Base-by-base conservation (phyloP, 2,797 vertebrate genomes). In the Xiphorhynchus erythropygius region DNA sequence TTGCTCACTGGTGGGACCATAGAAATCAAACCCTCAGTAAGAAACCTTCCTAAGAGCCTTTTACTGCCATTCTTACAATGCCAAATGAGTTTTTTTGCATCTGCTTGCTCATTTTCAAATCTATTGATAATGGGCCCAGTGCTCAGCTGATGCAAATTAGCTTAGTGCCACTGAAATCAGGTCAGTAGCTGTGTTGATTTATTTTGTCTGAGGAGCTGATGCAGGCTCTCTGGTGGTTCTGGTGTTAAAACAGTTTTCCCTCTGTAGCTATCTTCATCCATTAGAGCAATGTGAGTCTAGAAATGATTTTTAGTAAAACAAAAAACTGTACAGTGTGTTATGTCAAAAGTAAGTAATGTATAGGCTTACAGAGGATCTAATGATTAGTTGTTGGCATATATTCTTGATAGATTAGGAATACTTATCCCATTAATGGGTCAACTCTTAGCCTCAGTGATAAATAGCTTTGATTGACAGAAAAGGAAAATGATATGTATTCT, bases 341-440 rank as follows among this genome's bases (percentile, higher is more conserved):
- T 81, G 81, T 97, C 73, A 89, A 90, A 90, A 75, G 89, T 94
- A 96, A 95, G 91, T 81, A 95, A 95, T 87, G 41, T 91, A 62
- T 76, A 87, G 64, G 69, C 56, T 91, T 87, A 73, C 9, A 55
- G 91, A 94, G 81, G 47, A 81, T 90, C 30, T 95, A 55, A 90
- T 62, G 87, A 63, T 94, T 95, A 89, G 65, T 59, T 92, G 65
- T 87, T 97, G 95, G 75, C 81, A 50, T 80, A 79, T 92, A 87
- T 89, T 91, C 44, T 39, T 94, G 90, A 91, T 91, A 84, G 84
- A 91, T 77, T 91, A 96, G 85, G 49, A 94, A 83, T 94, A 32
- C 69, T 63, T 92, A 91, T 93, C 87, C 37, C 77, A 68, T 95
- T 97, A 95, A 94, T 80, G 74, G n/a, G 69, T 91, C 84, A 96